Evolutionary conservation across 2,113 vertebrate species (phyloP).

Genomic region (Cyanocitta stelleri): DNA sequence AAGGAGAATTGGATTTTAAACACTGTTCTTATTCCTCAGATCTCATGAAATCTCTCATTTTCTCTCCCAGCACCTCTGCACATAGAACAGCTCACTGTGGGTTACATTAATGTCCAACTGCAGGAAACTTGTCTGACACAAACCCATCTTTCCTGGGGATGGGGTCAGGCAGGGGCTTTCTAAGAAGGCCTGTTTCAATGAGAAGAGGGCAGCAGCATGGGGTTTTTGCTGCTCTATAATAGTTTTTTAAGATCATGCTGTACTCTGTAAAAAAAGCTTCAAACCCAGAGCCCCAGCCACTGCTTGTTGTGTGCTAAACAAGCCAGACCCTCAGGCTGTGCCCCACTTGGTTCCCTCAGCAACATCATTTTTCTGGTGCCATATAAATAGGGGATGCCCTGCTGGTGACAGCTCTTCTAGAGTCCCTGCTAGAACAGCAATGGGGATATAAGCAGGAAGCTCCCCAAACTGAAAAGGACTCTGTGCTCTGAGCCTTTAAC

Average conservation of each 20-base stretch:
- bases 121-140: neutral
- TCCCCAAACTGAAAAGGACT: neutral
- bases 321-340: neutral
- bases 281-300: neutral
- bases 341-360: neutral
- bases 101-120: neutral
- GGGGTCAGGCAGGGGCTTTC: neutral
- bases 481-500: neutral
- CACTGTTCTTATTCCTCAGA: neutral
- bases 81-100: accelerated
- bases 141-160: neutral
- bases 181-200: neutral
- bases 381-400: neutral
- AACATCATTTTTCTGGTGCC: accelerated
- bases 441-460: neutral
- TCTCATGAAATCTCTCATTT: neutral
- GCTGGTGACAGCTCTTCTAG: neutral
- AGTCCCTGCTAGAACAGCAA: neutral
- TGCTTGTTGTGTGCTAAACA: neutral
- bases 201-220: neutral
- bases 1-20: neutral
- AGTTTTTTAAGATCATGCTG: neutral
- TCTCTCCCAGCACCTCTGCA: neutral
- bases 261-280: neutral
- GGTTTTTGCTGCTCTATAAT: neutral